Percentiles rank a stretch among this genome's conserved stretches.
Evolutionary conservation across 2,113 vertebrate species (phyloP).

Genomic region (Nycticebus coucang): DNA sequence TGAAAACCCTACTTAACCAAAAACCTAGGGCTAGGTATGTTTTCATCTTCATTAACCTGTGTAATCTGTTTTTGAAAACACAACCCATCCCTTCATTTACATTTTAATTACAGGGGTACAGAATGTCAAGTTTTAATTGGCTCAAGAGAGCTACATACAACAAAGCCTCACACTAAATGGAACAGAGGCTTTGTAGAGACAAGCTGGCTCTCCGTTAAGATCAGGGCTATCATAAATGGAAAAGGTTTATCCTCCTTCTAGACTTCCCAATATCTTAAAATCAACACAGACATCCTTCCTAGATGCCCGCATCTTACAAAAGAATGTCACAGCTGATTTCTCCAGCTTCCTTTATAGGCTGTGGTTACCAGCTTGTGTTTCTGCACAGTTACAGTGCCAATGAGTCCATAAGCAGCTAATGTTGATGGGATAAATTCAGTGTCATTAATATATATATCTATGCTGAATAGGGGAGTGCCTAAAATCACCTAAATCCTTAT

Average conservation of each 20-base stretch:
- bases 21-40: conserved; percentile 76
- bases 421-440: background rate
- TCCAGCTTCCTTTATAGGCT: background rate
- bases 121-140: conserved; percentile 88
- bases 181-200: conserved; percentile 55
- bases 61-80: conserved; percentile 80
- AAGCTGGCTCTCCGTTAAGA: conserved; percentile 71
- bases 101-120: conserved; percentile 85
- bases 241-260: background rate
- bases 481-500: conserved; percentile 35
- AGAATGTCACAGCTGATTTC: conserved; percentile 39
- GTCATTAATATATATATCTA: conserved; percentile 35
- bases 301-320: background rate
- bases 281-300: conserved; percentile 42
- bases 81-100: conserved; percentile 85
- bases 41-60: conserved; percentile 84
- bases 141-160: conserved; percentile 78
- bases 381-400: background rate
- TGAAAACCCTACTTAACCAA: conserved; percentile 67
- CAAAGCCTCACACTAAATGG: conserved; percentile 74
- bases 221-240: conserved; percentile 42
- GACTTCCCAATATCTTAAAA: conserved; percentile 40
- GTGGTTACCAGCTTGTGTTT: background rate
- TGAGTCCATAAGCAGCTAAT: background rate
- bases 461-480: background rate